Evolutionary conservation across 2,888 invertebrate species (phyloP), one percentile per base, ranked within the genome.

Genomic region (Nesidiocoris tenuis): DNA sequence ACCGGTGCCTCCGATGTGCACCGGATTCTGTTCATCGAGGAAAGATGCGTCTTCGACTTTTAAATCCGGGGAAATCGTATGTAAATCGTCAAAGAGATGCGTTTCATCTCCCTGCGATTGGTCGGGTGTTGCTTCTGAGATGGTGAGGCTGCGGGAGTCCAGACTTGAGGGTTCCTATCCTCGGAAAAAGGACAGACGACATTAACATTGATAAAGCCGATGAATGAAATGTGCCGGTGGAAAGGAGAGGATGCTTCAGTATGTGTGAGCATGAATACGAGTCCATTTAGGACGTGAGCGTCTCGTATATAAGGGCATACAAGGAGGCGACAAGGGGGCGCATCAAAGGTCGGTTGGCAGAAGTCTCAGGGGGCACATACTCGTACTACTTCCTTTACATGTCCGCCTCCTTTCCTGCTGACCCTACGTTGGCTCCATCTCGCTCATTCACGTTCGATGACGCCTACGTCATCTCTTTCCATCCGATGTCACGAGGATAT

Each of bases 161-260:
- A 64, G 64, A n/a, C n/a, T 25, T 2, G 19, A 64, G 24, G 24
- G 24, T 25, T 24, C n/a, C 65, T 25, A 25, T 65, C 19, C 39
- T 17, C 19, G 65, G 39, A 24, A 19, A 39, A 39, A 22, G 63
- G 63, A 39, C 18, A n/a, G 25, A 24, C 2, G 1, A 55, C 67
- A 67, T 67, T 67, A 67, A 67, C 67, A 67, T 67, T 67, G 67
- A 67, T 67, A 22, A 39, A 65, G 25, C 39, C 54, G 65, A 65
- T 65, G 65, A 65, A 65, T 39, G 65, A 65, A 65, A 39, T 65
- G 65, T 65, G 39, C 39, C 39, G 7, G 19, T 19, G 65, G 19
- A 25, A 39, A 18, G 39, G 65, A 39, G 9, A 39, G 65, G 17
- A 39, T 12, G 39, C 12, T 3, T 12, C 12, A 39, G 3, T 39